These are phyloP conservation scores for Eristalinus sepulchralis DNA, from an alignment of 2,888 invertebrate genomes.

Conservation along the genomic window DNA sequence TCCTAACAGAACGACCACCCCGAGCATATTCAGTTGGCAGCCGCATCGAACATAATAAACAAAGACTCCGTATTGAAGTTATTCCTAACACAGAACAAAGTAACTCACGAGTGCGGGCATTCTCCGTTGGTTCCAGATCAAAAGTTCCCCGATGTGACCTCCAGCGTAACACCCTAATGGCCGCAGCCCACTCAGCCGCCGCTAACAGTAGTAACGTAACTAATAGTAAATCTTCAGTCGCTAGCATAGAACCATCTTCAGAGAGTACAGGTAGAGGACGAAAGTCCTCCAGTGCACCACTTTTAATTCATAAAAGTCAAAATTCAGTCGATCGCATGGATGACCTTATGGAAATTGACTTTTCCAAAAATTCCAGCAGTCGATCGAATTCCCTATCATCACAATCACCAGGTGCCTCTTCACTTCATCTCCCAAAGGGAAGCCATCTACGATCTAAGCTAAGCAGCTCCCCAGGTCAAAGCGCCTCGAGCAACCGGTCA, in stretches of 20 bases:
- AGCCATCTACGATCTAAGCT: slow-evolving; percentile 39
- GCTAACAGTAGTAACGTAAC: slow-evolving; percentile 72
- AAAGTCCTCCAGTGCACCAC: slow-evolving; percentile 87
- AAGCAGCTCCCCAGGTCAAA: slow-evolving; percentile 49
- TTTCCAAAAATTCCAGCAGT: slow-evolving; percentile 81
- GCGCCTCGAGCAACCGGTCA: slow-evolving; percentile 28
- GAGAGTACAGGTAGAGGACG: slow-evolving; percentile 76
- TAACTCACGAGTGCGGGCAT: slow-evolving; percentile 85
- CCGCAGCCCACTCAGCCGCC: slow-evolving; percentile 63
- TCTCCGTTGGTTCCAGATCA: slow-evolving; percentile 88
- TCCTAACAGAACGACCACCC: slow-evolving; percentile 83
- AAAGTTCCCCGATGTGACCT: slow-evolving; percentile 81
- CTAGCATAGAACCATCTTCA: slow-evolving; percentile 70
- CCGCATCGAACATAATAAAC: slow-evolving; percentile 85
- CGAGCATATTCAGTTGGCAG: slow-evolving; percentile 94
- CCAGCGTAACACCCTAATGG: slow-evolving; percentile 76
- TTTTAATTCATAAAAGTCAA: slow-evolving; percentile 82
- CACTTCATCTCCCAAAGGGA: slow-evolving; percentile 48
- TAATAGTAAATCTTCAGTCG: slow-evolving; percentile 73
- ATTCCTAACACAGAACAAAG: slow-evolving; percentile 81
- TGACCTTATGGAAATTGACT: slow-evolving; percentile 92
- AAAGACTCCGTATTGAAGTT: slow-evolving; percentile 81
- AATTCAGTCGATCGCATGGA: slow-evolving; percentile 86
- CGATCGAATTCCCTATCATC: slow-evolving; percentile 71
- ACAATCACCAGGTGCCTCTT: slow-evolving; percentile 49